Evolutionary conservation across 35 echinoderm and acorn worm genomes (phyloP).

Genomic region (Eucidaris tribuloides): DNA sequence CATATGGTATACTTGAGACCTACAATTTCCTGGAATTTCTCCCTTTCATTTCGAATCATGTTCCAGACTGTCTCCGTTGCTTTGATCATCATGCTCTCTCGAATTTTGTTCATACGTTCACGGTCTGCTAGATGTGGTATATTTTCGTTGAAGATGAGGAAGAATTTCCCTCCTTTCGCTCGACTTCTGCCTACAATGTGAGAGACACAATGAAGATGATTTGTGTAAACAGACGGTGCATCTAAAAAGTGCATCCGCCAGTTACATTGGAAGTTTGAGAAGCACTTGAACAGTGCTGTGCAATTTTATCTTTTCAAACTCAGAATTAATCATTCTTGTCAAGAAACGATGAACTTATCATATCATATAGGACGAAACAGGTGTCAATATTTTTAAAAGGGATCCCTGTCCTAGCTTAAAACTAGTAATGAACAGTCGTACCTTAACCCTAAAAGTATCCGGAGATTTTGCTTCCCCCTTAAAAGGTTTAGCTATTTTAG

Average conservation of each 20-base stretch:
- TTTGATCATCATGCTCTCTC: conserved; percentile 41
- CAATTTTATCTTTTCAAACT: no score
- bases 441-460: no score
- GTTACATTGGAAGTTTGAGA: no score
- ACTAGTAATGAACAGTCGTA: no score
- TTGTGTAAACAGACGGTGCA: neutral
- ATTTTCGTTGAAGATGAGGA: conserved; percentile 12
- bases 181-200: conserved; percentile 30
- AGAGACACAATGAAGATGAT: neutral
- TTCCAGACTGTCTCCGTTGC: conserved; percentile 21
- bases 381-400: neutral
- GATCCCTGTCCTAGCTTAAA: neutral
- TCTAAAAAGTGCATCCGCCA: neutral
- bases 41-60: conserved; percentile 1
- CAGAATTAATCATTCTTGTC: no score
- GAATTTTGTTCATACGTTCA: conserved; percentile 34
- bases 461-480: no score
- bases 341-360: no score
- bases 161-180: conserved; percentile 41
- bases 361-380: no score
- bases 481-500: no score
- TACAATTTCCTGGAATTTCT: neutral
- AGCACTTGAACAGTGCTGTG: no score
- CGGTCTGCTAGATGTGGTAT: neutral
- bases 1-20: no score